Base-by-base conservation (phyloP, 2,113 vertebrate species). In the Saguinus midas region DNA sequence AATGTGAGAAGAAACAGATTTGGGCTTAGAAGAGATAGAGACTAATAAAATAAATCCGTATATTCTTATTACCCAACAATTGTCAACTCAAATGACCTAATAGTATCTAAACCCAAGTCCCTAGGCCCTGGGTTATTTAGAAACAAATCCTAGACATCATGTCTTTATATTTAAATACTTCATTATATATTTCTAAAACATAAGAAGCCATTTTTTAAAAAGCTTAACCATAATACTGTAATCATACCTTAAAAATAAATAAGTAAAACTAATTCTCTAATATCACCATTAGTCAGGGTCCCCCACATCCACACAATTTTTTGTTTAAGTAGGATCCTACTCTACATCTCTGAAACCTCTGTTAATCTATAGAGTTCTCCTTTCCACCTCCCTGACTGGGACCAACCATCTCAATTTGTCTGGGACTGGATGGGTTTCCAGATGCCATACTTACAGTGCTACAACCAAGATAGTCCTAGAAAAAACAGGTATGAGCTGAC, bases 201-300 rank as follows among this genome's bases (percentile, higher is more conserved):
- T 32, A 83, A 43, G 58, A 17, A 72, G 29, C 48, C 1, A 32
- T 45, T 27, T 70, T 48, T 87, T 57, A 61, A 58, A 83, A 58
- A 75, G 4, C 2, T 55, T 29, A 37, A 40, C 23, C 66, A n/a
- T 23, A 61, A 52, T 29, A 43, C 57, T 64, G 70, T 45, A 81
- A 94, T 29, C 43, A 76, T 70, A 52, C 27, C 66, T 84, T 55
- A 91, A 80, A 95, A 35, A 73, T 20, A 88, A 83, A 58, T 64
- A 72, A 91, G 72, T 58, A 80, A 81, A 96, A 80, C 27, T 45
- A 94, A 90, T 87, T 73, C 48, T 35, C 76, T 92, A 79, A 23
- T 83, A 52, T 79, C 52, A 83, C 27, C 55, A 66, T 80, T 68
- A 29, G 12, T 90, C 78, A 68, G 25, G 70, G 21, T 35, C 29